Evolutionary conservation across 2,113 vertebrate genomes (phyloP).

Genomic region (Nannospalax galili): DNA sequence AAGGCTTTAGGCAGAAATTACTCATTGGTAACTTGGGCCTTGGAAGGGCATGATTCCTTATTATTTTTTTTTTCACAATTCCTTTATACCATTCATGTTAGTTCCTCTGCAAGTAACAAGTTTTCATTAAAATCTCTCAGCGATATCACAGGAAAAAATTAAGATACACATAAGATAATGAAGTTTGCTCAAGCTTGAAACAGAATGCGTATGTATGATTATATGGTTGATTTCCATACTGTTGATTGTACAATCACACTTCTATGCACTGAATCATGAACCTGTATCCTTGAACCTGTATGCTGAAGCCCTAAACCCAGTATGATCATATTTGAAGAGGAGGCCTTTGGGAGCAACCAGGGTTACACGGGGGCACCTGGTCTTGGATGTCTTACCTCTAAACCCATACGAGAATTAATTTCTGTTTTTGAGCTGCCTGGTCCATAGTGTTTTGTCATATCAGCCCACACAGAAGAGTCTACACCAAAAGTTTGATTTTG

Average conservation of each 20-base stretch:
- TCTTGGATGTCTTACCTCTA: not conserved
- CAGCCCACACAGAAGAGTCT: not conserved
- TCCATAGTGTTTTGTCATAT: not conserved
- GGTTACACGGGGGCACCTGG: not conserved
- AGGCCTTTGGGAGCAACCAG: not conserved
- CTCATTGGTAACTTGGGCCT: constrained; percentile 31
- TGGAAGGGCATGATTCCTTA: not conserved
- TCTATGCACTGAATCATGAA: not conserved
- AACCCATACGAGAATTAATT: not conserved
- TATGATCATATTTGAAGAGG: not conserved
- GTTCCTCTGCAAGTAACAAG: constrained; percentile 46
- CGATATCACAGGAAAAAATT: not conserved
- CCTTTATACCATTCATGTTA: constrained; percentile 10
- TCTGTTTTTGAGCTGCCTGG: not conserved
- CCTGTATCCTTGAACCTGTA: not conserved
- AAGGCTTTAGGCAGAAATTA: constrained; percentile 58
- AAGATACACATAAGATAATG: not conserved
- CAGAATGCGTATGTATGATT: not conserved
- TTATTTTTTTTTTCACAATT: constrained; percentile 28
- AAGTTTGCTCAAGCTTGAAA: constrained; percentile 21
- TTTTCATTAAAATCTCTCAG: constrained; percentile 35
- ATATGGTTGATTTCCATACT: not conserved
- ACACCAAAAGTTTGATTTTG: not conserved
- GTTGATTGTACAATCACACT: not conserved
- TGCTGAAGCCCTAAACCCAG: not conserved